phyloP scores from a whole-genome alignment of 2,888 invertebrate genomes.

The Cabera pusaria region DNA sequence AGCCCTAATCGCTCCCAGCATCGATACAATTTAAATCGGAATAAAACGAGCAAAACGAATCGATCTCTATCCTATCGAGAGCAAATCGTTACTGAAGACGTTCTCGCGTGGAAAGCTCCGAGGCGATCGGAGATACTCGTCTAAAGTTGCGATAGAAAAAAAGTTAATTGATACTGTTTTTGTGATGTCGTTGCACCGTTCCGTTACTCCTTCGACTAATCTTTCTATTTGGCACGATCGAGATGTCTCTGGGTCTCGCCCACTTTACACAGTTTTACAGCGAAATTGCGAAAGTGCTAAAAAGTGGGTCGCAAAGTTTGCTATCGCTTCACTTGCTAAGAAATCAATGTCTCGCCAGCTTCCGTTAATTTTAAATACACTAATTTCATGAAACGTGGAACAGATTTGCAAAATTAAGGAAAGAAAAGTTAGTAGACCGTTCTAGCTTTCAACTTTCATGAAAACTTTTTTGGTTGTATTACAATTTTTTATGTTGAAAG shows the following conservation, averaged over 20 bases:
- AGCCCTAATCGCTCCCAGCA: conserved; percentile 73
- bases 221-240: conserved; percentile 52
- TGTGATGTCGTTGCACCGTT: conserved; percentile 67
- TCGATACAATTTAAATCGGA: conserved; percentile 79
- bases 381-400: conserved; percentile 11
- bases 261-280: conserved; percentile 46
- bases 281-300: conserved; percentile 45
- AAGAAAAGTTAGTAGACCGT: conserved; percentile 16
- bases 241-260: conserved; percentile 45
- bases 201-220: conserved; percentile 66
- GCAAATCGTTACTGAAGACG: conserved; percentile 78
- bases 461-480: not conserved
- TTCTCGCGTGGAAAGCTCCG: conserved; percentile 63
- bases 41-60: conserved; percentile 76
- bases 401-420: conserved; percentile 15
- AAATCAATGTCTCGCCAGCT: conserved; percentile 37
- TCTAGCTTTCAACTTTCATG: conserved; percentile 8
- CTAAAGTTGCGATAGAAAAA: conserved; percentile 64
- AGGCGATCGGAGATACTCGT: conserved; percentile 70
- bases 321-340: conserved; percentile 27
- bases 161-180: conserved; percentile 78
- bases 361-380: conserved; percentile 21
- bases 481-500: too few species aligned
- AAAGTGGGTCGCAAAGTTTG: conserved; percentile 39
- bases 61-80: conserved; percentile 75